Evolutionary conservation across 2,797 vertebrate species (phyloP).

Genomic region (Sebastes trivittatus): DNA sequence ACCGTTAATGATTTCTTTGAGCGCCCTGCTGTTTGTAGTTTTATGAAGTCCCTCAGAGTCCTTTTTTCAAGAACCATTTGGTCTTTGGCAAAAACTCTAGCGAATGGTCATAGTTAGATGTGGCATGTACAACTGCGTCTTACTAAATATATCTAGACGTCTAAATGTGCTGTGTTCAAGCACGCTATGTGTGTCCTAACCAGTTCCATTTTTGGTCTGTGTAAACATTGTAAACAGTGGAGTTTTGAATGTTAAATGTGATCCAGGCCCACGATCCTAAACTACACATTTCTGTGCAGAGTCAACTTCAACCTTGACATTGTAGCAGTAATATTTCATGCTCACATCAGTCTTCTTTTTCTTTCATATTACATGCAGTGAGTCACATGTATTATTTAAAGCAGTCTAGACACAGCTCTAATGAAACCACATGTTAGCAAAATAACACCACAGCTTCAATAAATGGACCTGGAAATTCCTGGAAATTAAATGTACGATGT

Average conservation of each 20-base stretch:
- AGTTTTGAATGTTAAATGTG: background rate
- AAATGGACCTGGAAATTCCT: slow-evolving; percentile 36
- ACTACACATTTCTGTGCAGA: slow-evolving; percentile 8
- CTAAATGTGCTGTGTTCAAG: slow-evolving; percentile 17
- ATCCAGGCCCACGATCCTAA: background rate
- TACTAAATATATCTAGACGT: slow-evolving; percentile 21
- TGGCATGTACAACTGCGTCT: slow-evolving; percentile 12
- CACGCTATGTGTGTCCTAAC: background rate
- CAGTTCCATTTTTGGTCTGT: slow-evolving; percentile 22
- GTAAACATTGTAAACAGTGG: slow-evolving; percentile 15
- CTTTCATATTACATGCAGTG: background rate
- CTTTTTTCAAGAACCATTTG: slow-evolving; percentile 14
- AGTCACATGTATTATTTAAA: slow-evolving; percentile 33
- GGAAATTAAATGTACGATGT: slow-evolving; percentile 8
- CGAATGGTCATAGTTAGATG: slow-evolving; percentile 14
- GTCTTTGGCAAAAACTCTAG: slow-evolving; percentile 9
- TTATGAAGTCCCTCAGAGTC: slow-evolving; percentile 20
- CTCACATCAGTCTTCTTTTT: slow-evolving; percentile 3
- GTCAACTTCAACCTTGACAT: background rate
- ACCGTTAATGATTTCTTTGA: slow-evolving; percentile 33
- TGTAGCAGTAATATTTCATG: background rate
- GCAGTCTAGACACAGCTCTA: background rate
- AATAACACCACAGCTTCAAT: slow-evolving; percentile 14
- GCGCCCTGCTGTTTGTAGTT: slow-evolving; percentile 22
- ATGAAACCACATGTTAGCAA: slow-evolving; percentile 8